These are phyloP conservation scores for Cyprinodon brontotheroides DNA, from an alignment of 2,113 vertebrate species.

Conservation along the genomic window DNA sequence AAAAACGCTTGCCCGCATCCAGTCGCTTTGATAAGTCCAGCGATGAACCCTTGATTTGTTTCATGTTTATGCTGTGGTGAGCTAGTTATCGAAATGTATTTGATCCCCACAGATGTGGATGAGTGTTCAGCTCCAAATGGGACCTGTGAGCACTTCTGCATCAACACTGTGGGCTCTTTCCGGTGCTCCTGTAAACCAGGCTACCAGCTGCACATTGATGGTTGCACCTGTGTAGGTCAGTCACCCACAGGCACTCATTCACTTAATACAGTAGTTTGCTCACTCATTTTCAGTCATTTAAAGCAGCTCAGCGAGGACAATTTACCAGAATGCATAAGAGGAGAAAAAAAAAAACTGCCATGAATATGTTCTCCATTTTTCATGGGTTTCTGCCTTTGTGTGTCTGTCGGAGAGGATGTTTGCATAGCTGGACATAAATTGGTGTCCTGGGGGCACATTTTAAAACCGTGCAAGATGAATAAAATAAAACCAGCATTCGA, in stretches of 20 bases:
- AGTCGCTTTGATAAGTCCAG: background rate
- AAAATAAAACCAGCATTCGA: slow-evolving; percentile 1
- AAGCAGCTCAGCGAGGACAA: slow-evolving; percentile 1
- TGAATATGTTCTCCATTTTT: slow-evolving; percentile 11
- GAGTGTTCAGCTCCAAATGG: slow-evolving; percentile 71
- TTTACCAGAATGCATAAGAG: slow-evolving; percentile 1
- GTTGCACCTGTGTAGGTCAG: slow-evolving; percentile 80
- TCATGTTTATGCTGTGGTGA: background rate
- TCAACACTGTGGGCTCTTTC: slow-evolving; percentile 79
- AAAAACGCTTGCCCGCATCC: too few relatives aligned
- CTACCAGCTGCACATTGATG: slow-evolving; percentile 82
- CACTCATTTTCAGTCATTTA: slow-evolving; percentile 35
- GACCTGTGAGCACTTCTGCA: slow-evolving; percentile 77
- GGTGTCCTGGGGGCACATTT: slow-evolving; percentile 1
- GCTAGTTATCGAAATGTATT: slow-evolving; percentile 16
- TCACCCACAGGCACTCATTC: slow-evolving; percentile 22
- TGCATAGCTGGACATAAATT: background rate
- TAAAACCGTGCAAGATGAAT: slow-evolving; percentile 3
- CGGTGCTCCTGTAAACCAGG: slow-evolving; percentile 76
- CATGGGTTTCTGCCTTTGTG: background rate
- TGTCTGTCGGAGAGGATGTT: slow-evolving; percentile 2
- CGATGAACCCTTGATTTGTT: background rate
- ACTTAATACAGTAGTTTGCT: slow-evolving; percentile 18
- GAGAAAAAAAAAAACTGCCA: background rate
- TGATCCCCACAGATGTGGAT: slow-evolving; percentile 72